Evolutionary conservation across 2,797 vertebrate species (phyloP), one percentile per base, ranked within the genome.

Genomic region (Xerus rutilus): DNA sequence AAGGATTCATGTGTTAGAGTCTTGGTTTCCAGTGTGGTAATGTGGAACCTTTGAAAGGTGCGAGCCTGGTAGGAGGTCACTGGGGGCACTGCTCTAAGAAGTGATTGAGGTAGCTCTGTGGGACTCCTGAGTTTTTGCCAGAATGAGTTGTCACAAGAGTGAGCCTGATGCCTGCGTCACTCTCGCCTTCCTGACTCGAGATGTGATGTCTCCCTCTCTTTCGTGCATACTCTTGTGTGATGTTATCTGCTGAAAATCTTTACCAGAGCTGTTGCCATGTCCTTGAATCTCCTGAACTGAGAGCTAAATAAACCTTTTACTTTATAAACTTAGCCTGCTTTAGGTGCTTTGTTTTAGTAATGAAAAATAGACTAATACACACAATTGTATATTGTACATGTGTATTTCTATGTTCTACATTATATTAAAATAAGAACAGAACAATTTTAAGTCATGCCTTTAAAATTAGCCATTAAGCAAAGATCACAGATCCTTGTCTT

Each of bases 371-470:
- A 64, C 25, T 70, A 72, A 39, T 72, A 32, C 6, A 93, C 65
- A 28, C 0, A 32, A 45, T 54, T 89, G 18, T 87, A 0, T 74
- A 17, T 62, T 73, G 17, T 52, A 4, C 21, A 2, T 62, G 5
- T 69, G 11, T 32, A 4, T 45, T 0, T 67, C 4, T 64, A 39
- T 70, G 14, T 78, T 72, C 18, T 77, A 28, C n/a, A 17, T 86
- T 86, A 54, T 76, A n/a, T 64, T 96, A 96, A 70, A 64, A 52
- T 82, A n/a, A 90, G 57, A 89, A 43, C 4, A 67, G 49, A 39
- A n/a, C 23, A 43, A 49, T 57, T 73, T 77, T 54, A 54, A 91
- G 77, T 35, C 65, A 35, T 70, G 12, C 28, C 8, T 94, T 87
- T 79, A 28, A 92, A 93, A 67, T 92, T 30, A 73, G 76, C 72